Evolutionary conservation across 2,797 vertebrate species (phyloP), one percentile per base, ranked within the genome.

Genomic region (Thalassophryne amazonica): DNA sequence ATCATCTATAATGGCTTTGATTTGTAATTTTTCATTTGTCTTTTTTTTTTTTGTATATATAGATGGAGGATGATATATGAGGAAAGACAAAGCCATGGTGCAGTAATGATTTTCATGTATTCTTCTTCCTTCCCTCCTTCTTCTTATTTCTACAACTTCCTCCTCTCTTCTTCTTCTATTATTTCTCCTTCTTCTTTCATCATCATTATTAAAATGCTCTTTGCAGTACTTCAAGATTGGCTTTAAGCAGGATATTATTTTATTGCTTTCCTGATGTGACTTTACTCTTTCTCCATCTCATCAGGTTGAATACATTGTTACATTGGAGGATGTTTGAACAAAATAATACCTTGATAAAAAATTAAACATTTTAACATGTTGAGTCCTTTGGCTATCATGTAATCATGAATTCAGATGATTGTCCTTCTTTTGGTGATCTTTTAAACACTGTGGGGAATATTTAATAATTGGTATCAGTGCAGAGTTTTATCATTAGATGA

Each of bases 211-310:
- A n/a, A n/a, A n/a, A n/a, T 32, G 32, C 16, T 40, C 12, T 43
- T 45, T 5, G 4, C 15, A 4, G 14, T 6, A 21, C 28, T 17
- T 30, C 8, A 12, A 12, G 22, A 56, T 16, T 32, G 11, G 5
- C 3, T 19, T 28, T 41, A n/a, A 54, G 16, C 33, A 48, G 27
- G 37, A 50, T 50, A 15, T 43, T 17, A 22, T 4, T 14, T 45
- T 13, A 19, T 30, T 56, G 3, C 16, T 51, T 63, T 48, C 53
- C 31, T 60, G 57, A 52, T 17, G 16, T 41, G 19, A 22, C 24
- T 20, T 16, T n/a, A 16, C 1, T 21, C 19, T 4, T 14, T 9
- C 13, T 30, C 16, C 0, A 1, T 37, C 15, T 49, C 46, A 43
- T 48, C 38, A 43, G 31, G 4, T 0, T n/a, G n/a, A 3, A 17